Evolutionary conservation across 2,888 invertebrate genomes (phyloP).

Genomic region (Elmis aenea): DNA sequence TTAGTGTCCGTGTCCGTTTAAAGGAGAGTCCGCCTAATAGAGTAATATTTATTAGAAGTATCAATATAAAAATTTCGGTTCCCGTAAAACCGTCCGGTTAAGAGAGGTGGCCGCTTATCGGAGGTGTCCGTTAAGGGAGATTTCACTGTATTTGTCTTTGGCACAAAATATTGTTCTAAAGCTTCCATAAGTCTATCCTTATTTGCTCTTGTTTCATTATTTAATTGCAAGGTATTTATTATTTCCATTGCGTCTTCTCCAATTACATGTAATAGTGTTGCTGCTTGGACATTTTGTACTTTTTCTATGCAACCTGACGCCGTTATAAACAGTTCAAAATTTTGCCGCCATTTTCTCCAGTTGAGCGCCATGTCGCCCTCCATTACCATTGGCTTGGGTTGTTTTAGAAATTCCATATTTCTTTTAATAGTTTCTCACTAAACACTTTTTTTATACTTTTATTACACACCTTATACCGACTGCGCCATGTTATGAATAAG

Average conservation of each 20-base stretch:
- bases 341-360: constrained; percentile 18
- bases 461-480: no score
- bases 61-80: no score
- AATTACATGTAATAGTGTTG: constrained; percentile 16
- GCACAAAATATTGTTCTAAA: constrained; percentile 17
- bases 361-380: constrained; percentile 16
- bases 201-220: no score
- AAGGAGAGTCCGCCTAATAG: no score
- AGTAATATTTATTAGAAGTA: no score
- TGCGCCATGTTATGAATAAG: no score
- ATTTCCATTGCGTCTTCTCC: constrained; percentile 19
- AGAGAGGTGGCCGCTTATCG: no score
- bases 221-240: constrained; percentile 16
- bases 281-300: constrained; percentile 12
- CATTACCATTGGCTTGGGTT: constrained; percentile 16
- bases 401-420: constrained; percentile 14
- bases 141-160: no score
- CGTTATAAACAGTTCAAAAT: constrained; percentile 2
- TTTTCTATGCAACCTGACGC: constrained; percentile 9
- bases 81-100: no score
- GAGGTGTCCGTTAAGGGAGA: no score
- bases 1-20: no score
- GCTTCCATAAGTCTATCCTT: constrained; percentile 9
- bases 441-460: background rate
- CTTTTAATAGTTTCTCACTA: background rate